Evolutionary conservation across 2,797 vertebrate genomes (phyloP), one percentile per base, ranked within the genome.

Genomic region (Sebastes melanostomus): DNA sequence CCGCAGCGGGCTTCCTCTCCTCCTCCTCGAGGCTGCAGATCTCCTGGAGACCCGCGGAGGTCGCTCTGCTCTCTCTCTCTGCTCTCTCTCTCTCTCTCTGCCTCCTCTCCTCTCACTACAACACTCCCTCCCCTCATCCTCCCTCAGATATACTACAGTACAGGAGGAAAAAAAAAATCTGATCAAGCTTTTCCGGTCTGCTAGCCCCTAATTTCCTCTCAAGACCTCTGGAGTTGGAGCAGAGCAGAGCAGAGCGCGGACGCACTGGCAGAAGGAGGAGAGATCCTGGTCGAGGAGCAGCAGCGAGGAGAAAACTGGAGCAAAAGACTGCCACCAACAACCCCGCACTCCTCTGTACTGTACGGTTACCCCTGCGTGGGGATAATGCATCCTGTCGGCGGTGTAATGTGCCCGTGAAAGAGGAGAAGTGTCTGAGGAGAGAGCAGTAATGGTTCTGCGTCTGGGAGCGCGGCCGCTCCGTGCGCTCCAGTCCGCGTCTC

Each of bases 121-220:
- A 12, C 20, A n/a, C 59, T 52, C 79, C 77, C 88, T 78, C 75
- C 65, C 72, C 65, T 80, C 86, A 71, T 81, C 83, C 69, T 88
- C 78, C 80, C 84, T 85, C 87, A 66, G 42, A 86, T 80, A 34
- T 46, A 72, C 75, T 74, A 77, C 62, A 87, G 80, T 78, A 56
- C 75, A 65, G 72, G 42, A 82, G 61, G 61, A 7, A 60, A 52
- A 29, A 52, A 81, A 84, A 89, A 81, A 82, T 83, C 92, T 61
- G 88, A 93, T 93, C 88, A 72, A 92, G 94, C 87, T 90, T 96
- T 96, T 97, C 96, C 96, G 96, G 96, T 96, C 95, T 94, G 91
- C 93, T 90, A 88, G 91, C 89, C 90, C 38, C 92, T 78, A 92
- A 85, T 90, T 96, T 96, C 95, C 96, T 95, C 86, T 60, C 70